Percentiles rank a stretch among this genome's conserved stretches.
Evolutionary conservation across 2,888 invertebrate species (phyloP).

Genomic region (Caenorhabditis sp.): DNA sequence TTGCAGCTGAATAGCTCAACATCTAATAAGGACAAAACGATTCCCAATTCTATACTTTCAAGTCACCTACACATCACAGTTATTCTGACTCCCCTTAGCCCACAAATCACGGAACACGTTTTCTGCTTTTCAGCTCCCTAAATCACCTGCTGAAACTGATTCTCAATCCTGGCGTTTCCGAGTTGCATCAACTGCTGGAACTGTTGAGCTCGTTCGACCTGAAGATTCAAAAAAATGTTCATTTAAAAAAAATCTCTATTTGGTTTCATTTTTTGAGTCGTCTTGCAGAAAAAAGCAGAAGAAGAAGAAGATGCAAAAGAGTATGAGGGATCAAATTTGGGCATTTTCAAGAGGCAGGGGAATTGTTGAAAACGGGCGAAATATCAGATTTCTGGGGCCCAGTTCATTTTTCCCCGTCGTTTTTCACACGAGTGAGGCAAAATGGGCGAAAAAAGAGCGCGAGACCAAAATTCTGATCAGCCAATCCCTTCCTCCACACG

Average conservation of each 20-base stretch:
- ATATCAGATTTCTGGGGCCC: constrained; percentile 42
- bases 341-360: constrained; percentile 31
- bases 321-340: constrained; percentile 39
- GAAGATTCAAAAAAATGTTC: constrained; percentile 9
- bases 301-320: constrained; percentile 29
- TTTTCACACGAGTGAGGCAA: constrained; percentile 25
- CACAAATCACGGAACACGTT: constrained; percentile 8
- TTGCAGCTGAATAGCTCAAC: too few species aligned
- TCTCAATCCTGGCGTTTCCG: constrained; percentile 46
- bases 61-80: too few species aligned
- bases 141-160: constrained; percentile 49
- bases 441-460: not conserved
- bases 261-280: not conserved
- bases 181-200: constrained; percentile 50
- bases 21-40: not conserved
- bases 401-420: constrained; percentile 38
- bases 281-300: constrained; percentile 2
- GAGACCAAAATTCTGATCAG: not conserved
- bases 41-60: not conserved
- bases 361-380: not conserved
- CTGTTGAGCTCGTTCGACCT: constrained; percentile 55
- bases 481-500: too few species aligned
- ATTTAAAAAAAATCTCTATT: not conserved
- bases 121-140: not conserved
- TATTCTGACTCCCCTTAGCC: too few species aligned